Conservation (phyloP, 1,140 invertebrate genomes). For the Phthorimaea operculella region DNA sequence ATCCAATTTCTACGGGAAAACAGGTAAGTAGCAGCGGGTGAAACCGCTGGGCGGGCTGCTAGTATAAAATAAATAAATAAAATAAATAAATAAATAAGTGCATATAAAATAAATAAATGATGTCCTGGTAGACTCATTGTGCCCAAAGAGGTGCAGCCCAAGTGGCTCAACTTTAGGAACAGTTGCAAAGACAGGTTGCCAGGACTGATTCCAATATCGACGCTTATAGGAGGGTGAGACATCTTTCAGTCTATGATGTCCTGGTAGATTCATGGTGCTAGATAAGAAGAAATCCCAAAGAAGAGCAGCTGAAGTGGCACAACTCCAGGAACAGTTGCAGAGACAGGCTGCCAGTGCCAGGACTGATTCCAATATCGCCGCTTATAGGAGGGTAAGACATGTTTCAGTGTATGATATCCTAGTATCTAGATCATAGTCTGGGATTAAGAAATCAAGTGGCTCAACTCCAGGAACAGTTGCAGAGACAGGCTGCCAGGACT, state of each 20-base stretch:
- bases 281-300: constrained; percentile 54
- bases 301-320: constrained; percentile 34
- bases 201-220: constrained; percentile 49
- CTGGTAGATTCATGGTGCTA: no score
- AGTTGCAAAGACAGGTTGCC: constrained; percentile 36
- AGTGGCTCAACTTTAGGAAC: constrained; percentile 41
- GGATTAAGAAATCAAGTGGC: constrained; percentile 56
- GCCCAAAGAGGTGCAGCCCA: constrained; percentile 46
- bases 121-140: constrained; percentile 56
- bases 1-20: no score
- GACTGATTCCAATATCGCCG: constrained; percentile 48
- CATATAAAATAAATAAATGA: constrained; percentile 40
- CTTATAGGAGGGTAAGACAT: constrained; percentile 41
- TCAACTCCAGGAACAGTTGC: constrained; percentile 46
- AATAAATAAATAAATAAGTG: no score
- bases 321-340: constrained; percentile 47
- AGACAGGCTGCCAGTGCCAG: constrained; percentile 33
- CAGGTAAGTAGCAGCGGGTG: no score
- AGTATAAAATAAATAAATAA: no score
- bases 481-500: constrained; percentile 32
- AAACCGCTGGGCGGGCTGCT: no score
- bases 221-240: constrained; percentile 43
- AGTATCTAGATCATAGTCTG: constrained; percentile 51
- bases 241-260: neutral
- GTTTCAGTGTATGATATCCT: neutral